Conservation (phyloP, 2,113 vertebrate species). For the Antigone vipio region DNA sequence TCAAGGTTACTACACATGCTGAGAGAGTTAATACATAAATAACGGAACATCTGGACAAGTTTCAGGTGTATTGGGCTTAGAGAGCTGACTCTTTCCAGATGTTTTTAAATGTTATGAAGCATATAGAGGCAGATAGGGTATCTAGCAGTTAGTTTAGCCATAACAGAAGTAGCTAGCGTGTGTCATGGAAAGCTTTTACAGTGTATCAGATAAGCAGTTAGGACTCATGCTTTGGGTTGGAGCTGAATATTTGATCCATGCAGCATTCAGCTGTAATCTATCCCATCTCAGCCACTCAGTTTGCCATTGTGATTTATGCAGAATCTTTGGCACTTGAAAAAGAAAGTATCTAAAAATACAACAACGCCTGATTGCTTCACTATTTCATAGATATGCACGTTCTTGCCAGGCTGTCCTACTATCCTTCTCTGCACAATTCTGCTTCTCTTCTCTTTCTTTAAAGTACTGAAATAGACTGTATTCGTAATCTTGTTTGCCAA, state of each 20-base stretch:
- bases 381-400: not conserved
- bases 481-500: not conserved
- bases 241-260: slow-evolving; percentile 28
- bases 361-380: not conserved
- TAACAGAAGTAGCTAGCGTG: not conserved
- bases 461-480: not conserved
- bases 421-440: not conserved
- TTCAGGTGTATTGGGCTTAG: not conserved
- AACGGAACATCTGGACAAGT: not conserved
- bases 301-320: slow-evolving; percentile 41
- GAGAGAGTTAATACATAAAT: not conserved
- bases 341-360: slow-evolving; percentile 54
- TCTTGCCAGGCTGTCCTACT: not conserved
- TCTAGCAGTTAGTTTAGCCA: not conserved
- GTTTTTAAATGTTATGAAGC: not conserved
- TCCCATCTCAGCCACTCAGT: slow-evolving; percentile 19
- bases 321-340: slow-evolving; percentile 36
- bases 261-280: slow-evolving; percentile 15
- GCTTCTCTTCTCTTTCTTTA: not conserved
- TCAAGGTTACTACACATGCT: not conserved
- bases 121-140: not conserved
- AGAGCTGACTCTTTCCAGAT: not conserved
- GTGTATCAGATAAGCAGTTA: not conserved
- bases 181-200: slow-evolving; percentile 28
- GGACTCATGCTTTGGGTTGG: not conserved